These are phyloP conservation scores for Archilochus colubris DNA, from an alignment of 2,113 vertebrate genomes.

Conservation along the genomic window DNA sequence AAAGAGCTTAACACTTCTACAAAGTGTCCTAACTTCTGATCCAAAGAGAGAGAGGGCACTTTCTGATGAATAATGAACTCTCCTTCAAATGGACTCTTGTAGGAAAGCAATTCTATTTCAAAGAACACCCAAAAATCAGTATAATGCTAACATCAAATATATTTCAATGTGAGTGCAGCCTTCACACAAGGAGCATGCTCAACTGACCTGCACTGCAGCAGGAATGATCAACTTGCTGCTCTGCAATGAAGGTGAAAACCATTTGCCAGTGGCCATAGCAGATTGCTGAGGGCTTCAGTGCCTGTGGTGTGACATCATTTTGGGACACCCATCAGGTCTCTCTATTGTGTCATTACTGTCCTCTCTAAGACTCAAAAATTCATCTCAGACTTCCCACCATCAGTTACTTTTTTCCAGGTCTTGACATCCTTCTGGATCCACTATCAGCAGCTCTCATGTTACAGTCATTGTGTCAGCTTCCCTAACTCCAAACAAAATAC, in stretches of 20 bases:
- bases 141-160: background rate
- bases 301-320: background rate
- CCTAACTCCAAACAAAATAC: slow-evolving; percentile 59
- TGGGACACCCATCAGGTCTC: background rate
- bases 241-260: background rate
- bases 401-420: background rate
- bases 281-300: background rate
- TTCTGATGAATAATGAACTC: background rate
- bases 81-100: background rate
- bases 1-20: background rate
- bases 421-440: background rate
- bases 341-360: background rate
- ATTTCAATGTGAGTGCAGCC: background rate
- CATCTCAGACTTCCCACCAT: slow-evolving; percentile 8
- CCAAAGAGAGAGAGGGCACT: background rate
- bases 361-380: background rate
- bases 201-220: background rate
- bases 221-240: background rate
- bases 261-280: fast-evolving
- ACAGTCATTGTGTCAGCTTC: slow-evolving; percentile 29
- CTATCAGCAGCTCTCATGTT: slow-evolving; percentile 1
- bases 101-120: background rate
- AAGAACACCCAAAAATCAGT: background rate
- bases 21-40: background rate
- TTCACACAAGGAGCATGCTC: background rate